Base-by-base conservation (phyloP, 2,113 vertebrate genomes). In the Corydoras sp. region DNA sequence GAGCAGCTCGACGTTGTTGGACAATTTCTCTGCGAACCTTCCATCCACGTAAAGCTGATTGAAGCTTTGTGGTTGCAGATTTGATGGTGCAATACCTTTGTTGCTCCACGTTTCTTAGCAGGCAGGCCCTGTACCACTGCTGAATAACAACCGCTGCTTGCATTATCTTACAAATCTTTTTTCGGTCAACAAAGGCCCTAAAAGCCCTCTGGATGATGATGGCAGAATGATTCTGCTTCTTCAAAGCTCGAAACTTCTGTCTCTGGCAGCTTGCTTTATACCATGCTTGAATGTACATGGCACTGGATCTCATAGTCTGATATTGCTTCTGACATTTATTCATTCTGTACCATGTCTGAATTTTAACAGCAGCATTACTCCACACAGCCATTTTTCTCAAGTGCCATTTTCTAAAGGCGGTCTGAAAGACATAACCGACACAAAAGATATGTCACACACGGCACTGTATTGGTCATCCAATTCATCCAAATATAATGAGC, bases 261-360 rank as follows among this genome's bases (percentile, higher is more conserved):
- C 86, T 79, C 10, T 86, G 85, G 29, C 59, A 74, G 0, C 79
- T 86, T 29, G 91, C 91, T 80, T 90, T 89, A 74, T 83, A 93
- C 15, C 77, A 84, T 31, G 94, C 90, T 79, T 98, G 96, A 73
- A 98, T 79, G 59, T 83, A 75, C 10, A 91, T 30, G 0, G 79
- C 76, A 74, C 74, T 90, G 50, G 77, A 59, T 74, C 65, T 80
- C 15, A 85, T 83, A 81, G 13, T 68, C 13, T 63, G 78, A 74
- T 83, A 89, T 72, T 84, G 74, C 81, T 64, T 75, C 2, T n/a
- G 65, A 35, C 76, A 60, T 51, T 4, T 78, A 29, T 86, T 81
- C 15, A 85, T 91, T 63, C 65, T 77, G 60, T 89, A 99, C 91
- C 92, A 93, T 1, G 93, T 82, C 73, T 98, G 96, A 73, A 99